phyloP scores from a whole-genome alignment of 2,888 invertebrate genomes.

The Clistopyga incitator region DNA sequence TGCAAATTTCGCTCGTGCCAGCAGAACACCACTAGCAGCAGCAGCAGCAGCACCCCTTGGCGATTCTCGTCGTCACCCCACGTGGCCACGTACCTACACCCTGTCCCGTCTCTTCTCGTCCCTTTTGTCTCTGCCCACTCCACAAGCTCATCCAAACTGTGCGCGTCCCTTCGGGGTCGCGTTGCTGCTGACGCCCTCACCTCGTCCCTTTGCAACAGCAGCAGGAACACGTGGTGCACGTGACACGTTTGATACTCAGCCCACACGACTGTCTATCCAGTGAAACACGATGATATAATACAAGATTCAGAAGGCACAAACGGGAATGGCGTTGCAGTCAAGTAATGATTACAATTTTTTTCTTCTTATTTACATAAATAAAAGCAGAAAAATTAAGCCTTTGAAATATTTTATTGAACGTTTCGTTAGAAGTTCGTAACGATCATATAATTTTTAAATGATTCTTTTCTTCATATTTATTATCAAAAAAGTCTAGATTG shows the following conservation, averaged over 20 bases:
- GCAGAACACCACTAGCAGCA: constrained; percentile 46
- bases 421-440: too few species aligned
- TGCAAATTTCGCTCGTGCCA: constrained; percentile 74
- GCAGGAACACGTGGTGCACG: constrained; percentile 52
- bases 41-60: constrained; percentile 58
- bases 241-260: constrained; percentile 60
- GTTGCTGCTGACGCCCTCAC: constrained; percentile 55
- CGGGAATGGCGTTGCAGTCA: background rate
- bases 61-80: constrained; percentile 59
- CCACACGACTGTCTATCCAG: constrained; percentile 35
- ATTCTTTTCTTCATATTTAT: too few species aligned
- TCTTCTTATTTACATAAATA: too few species aligned
- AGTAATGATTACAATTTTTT: too few species aligned
- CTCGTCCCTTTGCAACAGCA: constrained; percentile 33
- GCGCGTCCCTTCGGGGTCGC: constrained; percentile 52
- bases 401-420: too few species aligned
- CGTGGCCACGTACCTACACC: constrained; percentile 61
- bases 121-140: constrained; percentile 21
- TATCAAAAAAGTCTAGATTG: too few species aligned
- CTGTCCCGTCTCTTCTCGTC: constrained; percentile 63
- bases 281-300: background rate
- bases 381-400: too few species aligned
- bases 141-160: constrained; percentile 27
- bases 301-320: background rate
- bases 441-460: too few species aligned